These are phyloP conservation scores for Neopipo cinnamomea DNA, from an alignment of 2,113 vertebrate genomes.

Conservation along the genomic window DNA sequence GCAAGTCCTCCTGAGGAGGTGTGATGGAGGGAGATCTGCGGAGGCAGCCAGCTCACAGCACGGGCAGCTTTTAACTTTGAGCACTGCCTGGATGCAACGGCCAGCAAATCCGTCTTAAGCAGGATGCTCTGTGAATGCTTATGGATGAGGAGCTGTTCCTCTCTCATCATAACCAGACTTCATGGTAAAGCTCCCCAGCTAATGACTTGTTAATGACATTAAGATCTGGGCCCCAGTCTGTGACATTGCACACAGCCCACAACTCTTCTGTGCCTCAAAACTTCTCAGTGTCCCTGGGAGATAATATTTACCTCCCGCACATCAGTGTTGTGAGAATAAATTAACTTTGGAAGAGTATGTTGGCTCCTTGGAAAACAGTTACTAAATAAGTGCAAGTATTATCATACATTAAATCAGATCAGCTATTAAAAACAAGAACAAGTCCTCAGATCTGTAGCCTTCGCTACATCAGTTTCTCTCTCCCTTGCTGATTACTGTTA, in stretches of 20 bases:
- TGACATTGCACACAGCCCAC: background rate
- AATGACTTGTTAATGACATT: constrained; percentile 17
- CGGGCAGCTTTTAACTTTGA: background rate
- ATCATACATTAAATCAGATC: constrained; percentile 69
- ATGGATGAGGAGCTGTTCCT: background rate
- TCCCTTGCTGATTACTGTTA: constrained; percentile 68
- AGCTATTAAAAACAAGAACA: constrained; percentile 65
- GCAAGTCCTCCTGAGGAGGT: background rate
- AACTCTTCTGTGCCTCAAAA: background rate
- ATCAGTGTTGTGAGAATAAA: constrained; percentile 59
- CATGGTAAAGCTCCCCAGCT: fast-evolving
- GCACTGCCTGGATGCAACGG: background rate
- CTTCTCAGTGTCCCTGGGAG: constrained; percentile 28
- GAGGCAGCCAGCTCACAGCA: background rate
- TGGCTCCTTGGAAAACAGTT: constrained; percentile 55
- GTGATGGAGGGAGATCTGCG: background rate
- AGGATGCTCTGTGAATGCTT: background rate
- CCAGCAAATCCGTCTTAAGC: background rate
- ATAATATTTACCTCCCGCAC: constrained; percentile 58
- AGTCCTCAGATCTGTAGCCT: constrained; percentile 54
- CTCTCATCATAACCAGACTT: background rate
- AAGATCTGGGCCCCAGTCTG: background rate
- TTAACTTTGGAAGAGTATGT: constrained; percentile 47
- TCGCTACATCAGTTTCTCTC: constrained; percentile 55
- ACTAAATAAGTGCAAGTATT: constrained; percentile 68